Percentiles rank a stretch among this genome's conserved stretches.
Conservation (phyloP, 37 sponge, comb jelly and placozoan species). For the Chondrilla cf. caribensis region DNA sequence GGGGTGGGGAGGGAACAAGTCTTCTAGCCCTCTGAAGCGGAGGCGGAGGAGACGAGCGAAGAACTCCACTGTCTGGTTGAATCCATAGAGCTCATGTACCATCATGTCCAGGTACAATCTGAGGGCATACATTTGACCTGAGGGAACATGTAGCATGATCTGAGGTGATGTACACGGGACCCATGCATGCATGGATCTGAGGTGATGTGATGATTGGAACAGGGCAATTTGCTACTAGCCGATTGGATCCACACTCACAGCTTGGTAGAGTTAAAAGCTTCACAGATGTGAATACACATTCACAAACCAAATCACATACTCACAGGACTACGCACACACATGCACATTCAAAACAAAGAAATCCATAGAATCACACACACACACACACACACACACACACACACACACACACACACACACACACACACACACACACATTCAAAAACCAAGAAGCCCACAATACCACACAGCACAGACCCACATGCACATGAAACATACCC, state of each 20-base stretch:
- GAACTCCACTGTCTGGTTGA: constrained; percentile 67
- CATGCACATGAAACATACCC: background rate
- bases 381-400: background rate
- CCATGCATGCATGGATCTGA: background rate
- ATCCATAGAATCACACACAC: too few species aligned
- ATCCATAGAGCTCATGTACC: constrained; percentile 82
- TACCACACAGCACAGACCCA: background rate
- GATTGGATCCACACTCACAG: too few species aligned
- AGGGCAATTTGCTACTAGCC: background rate
- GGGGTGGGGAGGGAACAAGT: constrained; percentile 67
- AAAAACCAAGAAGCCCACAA: background rate
- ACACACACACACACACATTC: background rate
- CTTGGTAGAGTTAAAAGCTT: too few species aligned
- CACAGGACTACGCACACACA: too few species aligned
- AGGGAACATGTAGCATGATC: background rate
- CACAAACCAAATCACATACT: too few species aligned
- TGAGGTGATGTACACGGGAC: background rate
- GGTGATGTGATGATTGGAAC: background rate
- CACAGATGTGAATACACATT: too few species aligned
- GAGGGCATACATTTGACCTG: constrained; percentile 86
- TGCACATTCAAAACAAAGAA: too few species aligned
- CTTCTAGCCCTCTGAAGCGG: constrained; percentile 69
- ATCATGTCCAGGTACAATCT: constrained; percentile 88
- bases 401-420: background rate
- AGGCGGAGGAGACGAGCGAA: constrained; percentile 63